Percentiles rank a stretch among this genome's conserved stretches.
Conservation (phyloP, 2,113 vertebrate species). For the Terrapene triunguis region DNA sequence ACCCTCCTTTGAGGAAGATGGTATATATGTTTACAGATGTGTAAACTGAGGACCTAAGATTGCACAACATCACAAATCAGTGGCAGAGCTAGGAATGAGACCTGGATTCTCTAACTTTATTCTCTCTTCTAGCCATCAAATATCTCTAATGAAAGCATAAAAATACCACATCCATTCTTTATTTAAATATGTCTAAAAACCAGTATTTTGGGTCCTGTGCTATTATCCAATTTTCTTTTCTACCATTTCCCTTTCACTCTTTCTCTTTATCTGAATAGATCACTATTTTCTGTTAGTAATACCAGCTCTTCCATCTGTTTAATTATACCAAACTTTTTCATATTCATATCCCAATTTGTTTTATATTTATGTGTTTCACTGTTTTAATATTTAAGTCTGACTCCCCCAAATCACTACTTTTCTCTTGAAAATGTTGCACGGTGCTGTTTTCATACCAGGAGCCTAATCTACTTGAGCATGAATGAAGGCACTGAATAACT, state of each 20-base stretch:
- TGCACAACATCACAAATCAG: neutral
- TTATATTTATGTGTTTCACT: neutral
- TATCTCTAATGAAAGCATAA: neutral
- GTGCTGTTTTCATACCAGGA: neutral
- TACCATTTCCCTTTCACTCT: neutral
- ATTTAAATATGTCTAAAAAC: neutral
- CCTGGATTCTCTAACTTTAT: neutral
- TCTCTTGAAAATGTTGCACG: neutral
- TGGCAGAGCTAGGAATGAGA: neutral
- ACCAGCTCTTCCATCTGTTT: neutral
- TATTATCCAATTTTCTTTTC: neutral
- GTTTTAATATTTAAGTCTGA: neutral
- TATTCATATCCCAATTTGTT: neutral
- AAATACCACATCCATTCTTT: neutral
- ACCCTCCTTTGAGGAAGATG: neutral
- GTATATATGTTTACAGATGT: neutral
- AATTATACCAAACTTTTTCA: neutral
- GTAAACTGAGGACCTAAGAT: neutral
- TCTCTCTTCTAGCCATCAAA: neutral
- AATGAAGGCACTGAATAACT: neutral
- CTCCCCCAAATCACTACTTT: neutral
- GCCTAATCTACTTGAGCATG: neutral
- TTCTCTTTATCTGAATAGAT: neutral
- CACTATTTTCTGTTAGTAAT: neutral
- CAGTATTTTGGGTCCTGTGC: neutral